A percentile compares a stretch with the other conserved stretches of the same genome.
phyloP scores from a whole-genome alignment of 2,888 invertebrate species.

The Crossocerus cetratus region DNA sequence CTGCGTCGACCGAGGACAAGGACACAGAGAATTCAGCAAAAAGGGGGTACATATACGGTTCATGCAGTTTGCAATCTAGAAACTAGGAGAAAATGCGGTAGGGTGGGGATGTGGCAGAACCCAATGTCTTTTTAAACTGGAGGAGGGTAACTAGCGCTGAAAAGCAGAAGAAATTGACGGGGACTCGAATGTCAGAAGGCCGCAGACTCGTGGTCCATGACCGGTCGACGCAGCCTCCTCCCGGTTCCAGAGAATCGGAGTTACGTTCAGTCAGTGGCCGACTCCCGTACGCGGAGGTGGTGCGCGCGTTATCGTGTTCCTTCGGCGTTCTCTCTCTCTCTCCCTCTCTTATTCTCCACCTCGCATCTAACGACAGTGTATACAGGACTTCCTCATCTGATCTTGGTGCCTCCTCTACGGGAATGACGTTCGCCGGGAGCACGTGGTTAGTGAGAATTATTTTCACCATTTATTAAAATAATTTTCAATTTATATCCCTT shows the following conservation, averaged over 20 bases:
- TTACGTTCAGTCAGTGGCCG: slow-evolving; percentile 72
- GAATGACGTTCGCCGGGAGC: slow-evolving; percentile 64
- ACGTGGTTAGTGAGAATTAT: slow-evolving; percentile 67
- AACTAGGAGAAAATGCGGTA: too few relatives aligned
- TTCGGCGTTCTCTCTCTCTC: slow-evolving; percentile 27
- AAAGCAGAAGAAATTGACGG: slow-evolving; percentile 50
- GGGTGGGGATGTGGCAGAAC: too few relatives aligned
- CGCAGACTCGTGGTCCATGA: slow-evolving; percentile 62
- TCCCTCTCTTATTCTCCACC: not conserved
- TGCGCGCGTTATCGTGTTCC: slow-evolving; percentile 51
- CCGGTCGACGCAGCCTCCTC: slow-evolving; percentile 67
- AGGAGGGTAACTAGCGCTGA: not conserved
- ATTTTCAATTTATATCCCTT: not conserved
- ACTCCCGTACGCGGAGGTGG: slow-evolving; percentile 71
- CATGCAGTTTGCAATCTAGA: too few relatives aligned
- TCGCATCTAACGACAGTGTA: slow-evolving; percentile 27
- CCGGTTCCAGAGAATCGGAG: slow-evolving; percentile 59
- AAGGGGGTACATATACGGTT: too few relatives aligned
- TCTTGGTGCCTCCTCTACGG: slow-evolving; percentile 48
- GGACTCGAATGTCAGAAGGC: slow-evolving; percentile 60
- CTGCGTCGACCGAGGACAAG: too few relatives aligned
- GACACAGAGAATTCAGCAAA: too few relatives aligned
- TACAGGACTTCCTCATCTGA: slow-evolving; percentile 40
- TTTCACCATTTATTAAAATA: not conserved
- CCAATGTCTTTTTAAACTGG: not conserved